Conservation (phyloP, 1,140 invertebrate genomes). For the Drosophila navojoa region DNA sequence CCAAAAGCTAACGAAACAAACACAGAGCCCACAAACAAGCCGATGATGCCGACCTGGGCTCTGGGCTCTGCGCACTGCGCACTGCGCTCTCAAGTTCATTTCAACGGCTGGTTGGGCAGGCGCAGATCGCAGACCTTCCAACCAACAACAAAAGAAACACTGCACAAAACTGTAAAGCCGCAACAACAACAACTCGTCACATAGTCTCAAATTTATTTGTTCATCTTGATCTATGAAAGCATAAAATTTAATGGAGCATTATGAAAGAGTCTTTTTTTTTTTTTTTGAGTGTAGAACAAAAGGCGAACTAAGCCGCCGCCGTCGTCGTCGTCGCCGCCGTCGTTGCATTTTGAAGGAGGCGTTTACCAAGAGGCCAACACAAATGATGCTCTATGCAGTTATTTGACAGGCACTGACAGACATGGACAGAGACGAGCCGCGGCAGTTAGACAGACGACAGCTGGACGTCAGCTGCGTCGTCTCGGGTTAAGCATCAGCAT, state of each 20-base stretch:
- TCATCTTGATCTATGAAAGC: conserved; percentile 71
- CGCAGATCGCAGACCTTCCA: conserved; percentile 40
- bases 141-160: conserved; percentile 33
- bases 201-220: conserved; percentile 65
- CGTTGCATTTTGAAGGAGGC: conserved; percentile 13
- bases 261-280: conserved; percentile 57
- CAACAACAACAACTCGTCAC: conserved; percentile 42
- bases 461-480: conserved; percentile 50
- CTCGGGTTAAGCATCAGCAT: conserved; percentile 46
- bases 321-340: not conserved
- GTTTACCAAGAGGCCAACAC: conserved; percentile 4
- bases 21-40: not conserved
- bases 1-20: conserved; percentile 23
- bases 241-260: conserved; percentile 71
- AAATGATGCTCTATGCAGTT: conserved; percentile 10
- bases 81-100: conserved; percentile 61
- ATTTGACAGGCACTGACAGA: conserved; percentile 30
- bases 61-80: conserved; percentile 26
- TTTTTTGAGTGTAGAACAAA: conserved; percentile 47
- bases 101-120: conserved; percentile 62
- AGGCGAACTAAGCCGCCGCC: conserved; percentile 8
- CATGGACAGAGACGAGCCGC: not conserved
- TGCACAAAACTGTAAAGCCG: conserved; percentile 20
- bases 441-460: conserved; percentile 30
- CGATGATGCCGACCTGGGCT: conserved; percentile 1